These are phyloP conservation scores for Aphelinus certus DNA, from an alignment of 1,140 invertebrate genomes.

Conservation along the genomic window DNA sequence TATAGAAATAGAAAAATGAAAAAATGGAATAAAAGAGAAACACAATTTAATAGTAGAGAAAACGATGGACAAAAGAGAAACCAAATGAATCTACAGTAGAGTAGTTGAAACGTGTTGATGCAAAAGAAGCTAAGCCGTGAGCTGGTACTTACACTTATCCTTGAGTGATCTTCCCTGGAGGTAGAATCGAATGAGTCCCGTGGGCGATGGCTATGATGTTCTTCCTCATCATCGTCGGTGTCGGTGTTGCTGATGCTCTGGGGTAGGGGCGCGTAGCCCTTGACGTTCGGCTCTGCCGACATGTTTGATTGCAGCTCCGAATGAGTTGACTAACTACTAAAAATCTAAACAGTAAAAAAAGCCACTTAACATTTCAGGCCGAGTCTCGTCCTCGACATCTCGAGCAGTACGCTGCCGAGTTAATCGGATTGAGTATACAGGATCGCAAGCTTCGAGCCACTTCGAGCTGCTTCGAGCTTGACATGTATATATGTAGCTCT, in stretches of 20 bases:
- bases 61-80: not conserved
- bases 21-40: not conserved
- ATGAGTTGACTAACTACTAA: no score
- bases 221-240: constrained; percentile 73
- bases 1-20: constrained; percentile 16
- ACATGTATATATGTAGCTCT: not conserved
- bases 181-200: constrained; percentile 7
- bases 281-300: constrained; percentile 48
- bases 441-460: no score
- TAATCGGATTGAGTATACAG: no score
- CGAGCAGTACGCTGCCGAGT: no score
- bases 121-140: not conserved
- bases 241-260: constrained; percentile 79
- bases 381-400: no score
- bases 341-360: no score
- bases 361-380: no score
- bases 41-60: not conserved
- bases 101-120: not conserved
- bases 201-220: constrained; percentile 30
- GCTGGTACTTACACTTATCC: constrained; percentile 35
- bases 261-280: constrained; percentile 74
- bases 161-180: constrained; percentile 34
- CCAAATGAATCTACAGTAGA: not conserved
- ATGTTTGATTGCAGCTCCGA: constrained; percentile 20
- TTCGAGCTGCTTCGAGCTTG: not conserved